Conservation (phyloP, 2,888 invertebrate species). For the Aricia artaxerxes region DNA sequence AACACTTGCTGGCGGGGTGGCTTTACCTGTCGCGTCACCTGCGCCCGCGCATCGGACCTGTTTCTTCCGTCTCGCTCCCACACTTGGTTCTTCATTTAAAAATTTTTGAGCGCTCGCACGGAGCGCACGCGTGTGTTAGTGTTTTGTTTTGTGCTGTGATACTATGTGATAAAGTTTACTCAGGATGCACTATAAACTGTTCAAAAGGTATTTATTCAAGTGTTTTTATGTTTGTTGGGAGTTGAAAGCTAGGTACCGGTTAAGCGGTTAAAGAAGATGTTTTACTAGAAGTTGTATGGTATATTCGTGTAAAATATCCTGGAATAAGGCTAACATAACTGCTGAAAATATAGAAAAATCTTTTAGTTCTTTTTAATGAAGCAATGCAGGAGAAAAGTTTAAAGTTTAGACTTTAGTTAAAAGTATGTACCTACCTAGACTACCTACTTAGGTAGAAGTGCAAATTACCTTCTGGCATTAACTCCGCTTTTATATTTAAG, state of each 20-base stretch:
- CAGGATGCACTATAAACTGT: constrained; percentile 76
- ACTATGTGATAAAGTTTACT: constrained; percentile 46
- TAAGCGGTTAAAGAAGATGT: neutral
- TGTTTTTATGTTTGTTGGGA: neutral
- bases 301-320: neutral
- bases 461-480: neutral
- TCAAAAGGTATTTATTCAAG: constrained; percentile 61
- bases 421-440: too few species aligned
- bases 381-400: neutral
- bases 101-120: constrained; percentile 52
- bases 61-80: constrained; percentile 52
- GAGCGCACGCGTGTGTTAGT: constrained; percentile 51
- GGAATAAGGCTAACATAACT: neutral
- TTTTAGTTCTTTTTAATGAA: neutral
- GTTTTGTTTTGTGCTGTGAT: constrained; percentile 50
- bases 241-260: neutral
- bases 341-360: neutral
- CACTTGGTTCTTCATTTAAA: constrained; percentile 55
- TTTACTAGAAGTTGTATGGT: neutral
- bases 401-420: neutral
- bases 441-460: neutral
- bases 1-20: constrained; percentile 37
- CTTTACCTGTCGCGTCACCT: constrained; percentile 49
- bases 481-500: too few species aligned
- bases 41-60: constrained; percentile 46